Percentiles rank a stretch among this genome's conserved stretches.
These are phyloP conservation scores for Melospiza georgiana DNA, from an alignment of 2,113 vertebrate genomes.

Conservation along the genomic window DNA sequence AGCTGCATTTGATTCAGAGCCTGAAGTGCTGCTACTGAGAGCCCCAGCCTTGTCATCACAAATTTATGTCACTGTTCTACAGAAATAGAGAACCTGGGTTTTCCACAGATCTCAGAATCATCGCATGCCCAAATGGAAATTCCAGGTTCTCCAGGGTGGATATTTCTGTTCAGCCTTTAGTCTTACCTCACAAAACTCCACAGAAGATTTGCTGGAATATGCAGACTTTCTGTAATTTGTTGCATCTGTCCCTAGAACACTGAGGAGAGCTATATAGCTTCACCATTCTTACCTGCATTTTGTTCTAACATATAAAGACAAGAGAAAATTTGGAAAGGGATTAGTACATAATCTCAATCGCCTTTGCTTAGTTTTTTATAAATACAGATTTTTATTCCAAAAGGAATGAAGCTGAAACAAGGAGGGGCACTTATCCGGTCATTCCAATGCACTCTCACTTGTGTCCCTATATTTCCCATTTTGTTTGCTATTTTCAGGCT, in stretches of 20 bases:
- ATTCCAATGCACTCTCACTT: background rate
- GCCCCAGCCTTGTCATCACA: background rate
- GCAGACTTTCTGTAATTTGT: background rate
- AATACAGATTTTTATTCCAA: background rate
- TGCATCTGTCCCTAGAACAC: background rate
- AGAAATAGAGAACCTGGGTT: background rate
- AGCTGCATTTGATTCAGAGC: background rate
- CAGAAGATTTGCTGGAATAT: background rate
- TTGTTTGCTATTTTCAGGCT: background rate
- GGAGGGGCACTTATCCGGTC: background rate
- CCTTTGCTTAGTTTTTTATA: background rate
- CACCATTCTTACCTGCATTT: background rate
- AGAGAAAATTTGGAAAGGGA: background rate
- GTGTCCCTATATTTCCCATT: background rate
- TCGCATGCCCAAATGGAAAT: background rate
- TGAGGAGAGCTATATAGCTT: background rate
- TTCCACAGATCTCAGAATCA: background rate
- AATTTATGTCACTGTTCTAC: background rate
- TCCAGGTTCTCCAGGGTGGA: background rate
- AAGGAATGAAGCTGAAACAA: background rate
- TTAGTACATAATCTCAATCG: background rate
- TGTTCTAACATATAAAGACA: background rate
- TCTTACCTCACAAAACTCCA: background rate
- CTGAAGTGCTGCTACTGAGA: background rate
- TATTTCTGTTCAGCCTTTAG: background rate